phyloP scores from a whole-genome alignment of 1,140 invertebrate genomes.

The Nylanderia fulva region DNA sequence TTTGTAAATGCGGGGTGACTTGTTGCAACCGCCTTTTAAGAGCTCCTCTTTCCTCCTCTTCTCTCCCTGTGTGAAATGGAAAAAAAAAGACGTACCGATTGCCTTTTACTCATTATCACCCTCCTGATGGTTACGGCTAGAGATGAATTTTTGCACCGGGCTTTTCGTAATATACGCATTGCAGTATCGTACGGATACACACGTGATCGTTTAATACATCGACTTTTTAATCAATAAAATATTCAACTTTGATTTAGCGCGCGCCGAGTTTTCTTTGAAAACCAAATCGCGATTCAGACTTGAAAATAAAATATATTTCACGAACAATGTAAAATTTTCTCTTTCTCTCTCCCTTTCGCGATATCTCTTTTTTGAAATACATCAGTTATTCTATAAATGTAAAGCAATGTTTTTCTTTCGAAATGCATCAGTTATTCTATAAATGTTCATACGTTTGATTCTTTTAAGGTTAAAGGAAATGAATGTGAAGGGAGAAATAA shows the following conservation, averaged over 20 bases:
- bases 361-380: neutral
- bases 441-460: constrained; percentile 47
- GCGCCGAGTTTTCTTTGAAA: neutral
- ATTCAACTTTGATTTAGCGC: neutral
- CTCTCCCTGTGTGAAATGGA: constrained; percentile 37
- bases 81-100: constrained; percentile 70
- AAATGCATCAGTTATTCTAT: constrained; percentile 1
- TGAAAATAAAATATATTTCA: constrained; percentile 23
- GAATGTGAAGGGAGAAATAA: constrained; percentile 29
- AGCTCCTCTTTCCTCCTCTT: neutral
- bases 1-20: constrained; percentile 73
- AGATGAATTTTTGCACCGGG: constrained; percentile 35
- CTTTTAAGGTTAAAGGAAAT: constrained; percentile 50
- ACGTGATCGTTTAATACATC: constrained; percentile 18
- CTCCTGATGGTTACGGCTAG: constrained; percentile 61
- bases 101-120: constrained; percentile 71
- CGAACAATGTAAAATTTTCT: neutral
- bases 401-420: constrained; percentile 10
- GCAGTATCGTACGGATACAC: neutral
- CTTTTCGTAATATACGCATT: constrained; percentile 1
- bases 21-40: constrained; percentile 75
- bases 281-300: neutral
- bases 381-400: constrained; percentile 35
- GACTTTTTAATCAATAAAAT: neutral
- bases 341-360: too few species aligned